Conservation (phyloP, 35 echinoderm and acorn worm species). For the Anneissia japonica region DNA sequence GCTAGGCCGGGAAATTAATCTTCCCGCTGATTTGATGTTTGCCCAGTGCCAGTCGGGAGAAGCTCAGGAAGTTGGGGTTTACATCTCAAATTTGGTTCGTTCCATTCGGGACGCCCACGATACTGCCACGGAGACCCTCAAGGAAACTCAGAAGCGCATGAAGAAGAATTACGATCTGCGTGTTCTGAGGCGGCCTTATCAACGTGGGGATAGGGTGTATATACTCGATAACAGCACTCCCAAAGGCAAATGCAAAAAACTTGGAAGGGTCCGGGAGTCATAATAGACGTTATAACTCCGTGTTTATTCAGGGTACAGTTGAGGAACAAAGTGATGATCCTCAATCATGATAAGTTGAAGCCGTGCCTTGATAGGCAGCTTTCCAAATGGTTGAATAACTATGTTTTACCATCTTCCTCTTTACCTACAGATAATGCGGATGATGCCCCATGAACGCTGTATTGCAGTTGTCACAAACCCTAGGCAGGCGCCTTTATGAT, state of each 20-base stretch:
- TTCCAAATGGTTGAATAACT: not conserved
- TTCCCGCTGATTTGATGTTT: no score
- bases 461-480: constrained; percentile 31
- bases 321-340: not conserved
- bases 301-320: constrained; percentile 38
- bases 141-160: no score
- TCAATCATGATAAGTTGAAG: constrained; percentile 56
- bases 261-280: constrained; percentile 47
- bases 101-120: no score
- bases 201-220: constrained; percentile 37
- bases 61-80: no score
- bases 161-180: no score
- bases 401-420: not conserved
- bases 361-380: not conserved
- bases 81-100: no score
- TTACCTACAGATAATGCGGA: not conserved
- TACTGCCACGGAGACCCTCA: no score
- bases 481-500: constrained; percentile 33
- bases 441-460: not conserved
- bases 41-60: no score
- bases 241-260: constrained; percentile 44
- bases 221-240: constrained; percentile 8
- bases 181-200: not conserved
- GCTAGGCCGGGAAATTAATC: no score
- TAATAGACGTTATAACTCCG: constrained; percentile 11